These are phyloP conservation scores for Benthochromis sp. DNA, from an alignment of 2,113 vertebrate genomes.

Conservation along the genomic window DNA sequence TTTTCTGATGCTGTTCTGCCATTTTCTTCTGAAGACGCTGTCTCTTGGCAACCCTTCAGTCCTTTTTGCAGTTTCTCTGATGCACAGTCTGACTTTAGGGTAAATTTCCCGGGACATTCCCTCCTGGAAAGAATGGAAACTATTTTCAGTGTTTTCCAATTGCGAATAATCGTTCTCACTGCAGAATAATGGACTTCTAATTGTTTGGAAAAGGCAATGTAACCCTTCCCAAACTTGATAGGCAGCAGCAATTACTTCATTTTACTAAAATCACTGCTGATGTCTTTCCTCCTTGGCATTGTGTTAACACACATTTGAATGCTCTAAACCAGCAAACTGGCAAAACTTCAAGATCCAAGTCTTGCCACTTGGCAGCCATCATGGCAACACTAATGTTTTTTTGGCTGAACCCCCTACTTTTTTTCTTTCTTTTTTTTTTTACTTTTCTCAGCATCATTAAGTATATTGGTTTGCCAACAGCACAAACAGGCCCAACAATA, in stretches of 20 bases:
- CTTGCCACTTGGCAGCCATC: background rate
- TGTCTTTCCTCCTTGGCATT: background rate
- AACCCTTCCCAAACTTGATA: background rate
- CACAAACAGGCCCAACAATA: background rate
- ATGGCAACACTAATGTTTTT: background rate
- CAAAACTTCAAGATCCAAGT: background rate
- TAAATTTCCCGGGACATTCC: background rate
- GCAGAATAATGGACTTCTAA: background rate
- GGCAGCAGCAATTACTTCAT: background rate
- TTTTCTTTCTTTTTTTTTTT: rapidly evolving
- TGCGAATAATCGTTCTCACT: background rate
- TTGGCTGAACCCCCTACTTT: background rate
- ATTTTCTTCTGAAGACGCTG: background rate
- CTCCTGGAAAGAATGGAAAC: background rate
- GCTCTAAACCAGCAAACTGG: background rate
- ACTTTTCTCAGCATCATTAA: background rate
- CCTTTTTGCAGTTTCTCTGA: background rate
- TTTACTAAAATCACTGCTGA: background rate
- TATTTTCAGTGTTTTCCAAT: background rate
- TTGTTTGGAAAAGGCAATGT: background rate
- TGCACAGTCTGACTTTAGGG: background rate
- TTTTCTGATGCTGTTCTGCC: background rate
- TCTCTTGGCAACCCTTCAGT: background rate
- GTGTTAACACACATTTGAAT: background rate
- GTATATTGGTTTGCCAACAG: background rate